Conservation (phyloP, 2,113 vertebrate genomes). For the Coturnix japonica region DNA sequence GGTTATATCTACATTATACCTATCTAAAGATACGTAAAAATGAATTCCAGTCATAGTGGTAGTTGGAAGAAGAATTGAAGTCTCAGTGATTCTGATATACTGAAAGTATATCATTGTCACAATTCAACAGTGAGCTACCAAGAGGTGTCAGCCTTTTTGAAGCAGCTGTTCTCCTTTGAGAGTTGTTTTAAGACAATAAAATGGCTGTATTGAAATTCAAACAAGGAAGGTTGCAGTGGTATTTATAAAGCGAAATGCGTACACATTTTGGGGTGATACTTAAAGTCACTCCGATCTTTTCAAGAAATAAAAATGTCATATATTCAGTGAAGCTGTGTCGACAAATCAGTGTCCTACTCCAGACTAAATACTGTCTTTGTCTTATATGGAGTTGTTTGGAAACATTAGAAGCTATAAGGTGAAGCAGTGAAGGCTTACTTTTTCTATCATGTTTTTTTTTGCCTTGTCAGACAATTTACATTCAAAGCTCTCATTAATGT, state of each 20-base stretch:
- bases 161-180: background rate
- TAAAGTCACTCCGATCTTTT: background rate
- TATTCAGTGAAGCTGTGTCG: background rate
- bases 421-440: background rate
- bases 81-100: background rate
- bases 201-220: background rate
- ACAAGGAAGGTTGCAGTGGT: background rate
- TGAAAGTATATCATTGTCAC: background rate
- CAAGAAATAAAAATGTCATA: background rate
- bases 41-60: background rate
- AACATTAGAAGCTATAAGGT: background rate
- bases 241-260: background rate
- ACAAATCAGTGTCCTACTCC: background rate
- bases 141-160: background rate
- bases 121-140: background rate
- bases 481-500: rapidly evolving
- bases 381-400: background rate
- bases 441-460: background rate
- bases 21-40: background rate
- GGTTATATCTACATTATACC: background rate
- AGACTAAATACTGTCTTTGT: background rate
- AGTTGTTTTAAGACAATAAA: background rate
- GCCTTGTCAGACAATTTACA: background rate
- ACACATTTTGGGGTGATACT: background rate
- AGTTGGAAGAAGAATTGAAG: background rate